Evolutionary conservation across 2,797 vertebrate genomes (phyloP).

Genomic region (Phrynocephalus vlangalii): DNA sequence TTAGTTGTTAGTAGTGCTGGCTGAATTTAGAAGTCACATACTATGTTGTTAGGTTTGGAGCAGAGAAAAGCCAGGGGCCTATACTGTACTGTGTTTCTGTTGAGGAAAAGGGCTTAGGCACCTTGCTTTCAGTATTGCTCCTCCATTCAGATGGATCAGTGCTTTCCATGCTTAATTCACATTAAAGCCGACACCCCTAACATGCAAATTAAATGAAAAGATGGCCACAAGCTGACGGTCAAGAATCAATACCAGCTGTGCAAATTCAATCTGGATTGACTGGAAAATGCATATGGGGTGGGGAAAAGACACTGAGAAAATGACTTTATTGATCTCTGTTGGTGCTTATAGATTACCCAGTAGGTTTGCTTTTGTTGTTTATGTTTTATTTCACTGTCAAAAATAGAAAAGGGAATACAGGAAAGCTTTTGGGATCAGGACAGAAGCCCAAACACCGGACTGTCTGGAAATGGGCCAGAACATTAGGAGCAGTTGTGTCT

Average conservation of each 20-base stretch:
- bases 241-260: neutral
- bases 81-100: neutral
- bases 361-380: neutral
- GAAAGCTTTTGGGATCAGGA: neutral
- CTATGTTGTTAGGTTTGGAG: too few relatives aligned
- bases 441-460: neutral
- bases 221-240: neutral
- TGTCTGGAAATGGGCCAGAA: neutral
- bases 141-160: neutral
- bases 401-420: slow-evolving; percentile 4
- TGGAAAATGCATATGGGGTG: neutral
- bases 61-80: neutral
- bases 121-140: neutral
- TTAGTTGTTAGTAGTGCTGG: neutral
- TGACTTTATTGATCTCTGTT: neutral
- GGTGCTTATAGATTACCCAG: neutral
- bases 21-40: too few relatives aligned
- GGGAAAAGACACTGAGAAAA: neutral
- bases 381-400: neutral
- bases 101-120: neutral
- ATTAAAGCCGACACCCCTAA: neutral
- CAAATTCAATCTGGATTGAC: neutral
- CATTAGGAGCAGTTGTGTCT: neutral
- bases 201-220: neutral
- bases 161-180: neutral